Evolutionary conservation across 2,113 vertebrate species (phyloP).

Genomic region (Aix galericulata): DNA sequence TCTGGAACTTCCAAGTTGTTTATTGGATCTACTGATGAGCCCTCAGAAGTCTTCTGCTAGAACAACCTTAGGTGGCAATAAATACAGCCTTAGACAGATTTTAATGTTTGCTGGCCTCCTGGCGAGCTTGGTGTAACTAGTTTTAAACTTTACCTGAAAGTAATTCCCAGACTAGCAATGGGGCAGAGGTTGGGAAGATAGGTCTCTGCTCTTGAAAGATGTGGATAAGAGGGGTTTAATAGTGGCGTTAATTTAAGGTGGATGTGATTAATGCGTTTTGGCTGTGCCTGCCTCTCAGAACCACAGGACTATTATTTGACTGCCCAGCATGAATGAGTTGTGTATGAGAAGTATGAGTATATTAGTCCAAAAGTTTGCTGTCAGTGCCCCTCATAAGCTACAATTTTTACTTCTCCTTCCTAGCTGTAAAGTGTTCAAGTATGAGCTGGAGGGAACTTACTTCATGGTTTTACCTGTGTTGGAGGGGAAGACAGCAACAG

Average conservation of each 20-base stretch:
- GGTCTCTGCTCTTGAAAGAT: neutral
- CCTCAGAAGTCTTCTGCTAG: neutral
- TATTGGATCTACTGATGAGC: neutral
- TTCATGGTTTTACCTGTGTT: neutral
- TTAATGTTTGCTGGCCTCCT: neutral
- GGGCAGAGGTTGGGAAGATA: neutral
- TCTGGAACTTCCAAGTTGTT: neutral
- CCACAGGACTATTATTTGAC: neutral
- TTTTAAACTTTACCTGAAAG: neutral
- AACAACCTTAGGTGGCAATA: neutral
- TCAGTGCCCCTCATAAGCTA: neutral
- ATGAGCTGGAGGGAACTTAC: neutral
- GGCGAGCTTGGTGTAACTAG: neutral
- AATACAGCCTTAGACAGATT: no score
- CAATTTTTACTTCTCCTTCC: neutral
- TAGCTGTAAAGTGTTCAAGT: neutral
- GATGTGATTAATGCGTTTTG: neutral
- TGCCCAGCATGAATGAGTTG: constrained; percentile 7
- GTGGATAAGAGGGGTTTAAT: neutral
- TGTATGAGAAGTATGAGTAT: constrained; percentile 19
- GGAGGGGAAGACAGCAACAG: neutral
- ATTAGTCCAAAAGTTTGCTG: constrained; percentile 9
- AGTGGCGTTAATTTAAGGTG: neutral
- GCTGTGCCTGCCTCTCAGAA: neutral
- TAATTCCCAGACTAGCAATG: neutral